A percentile compares a stretch with the other conserved stretches of the same genome.
Conservation (phyloP, 2,888 invertebrate species). For the Cotesia congregata region DNA sequence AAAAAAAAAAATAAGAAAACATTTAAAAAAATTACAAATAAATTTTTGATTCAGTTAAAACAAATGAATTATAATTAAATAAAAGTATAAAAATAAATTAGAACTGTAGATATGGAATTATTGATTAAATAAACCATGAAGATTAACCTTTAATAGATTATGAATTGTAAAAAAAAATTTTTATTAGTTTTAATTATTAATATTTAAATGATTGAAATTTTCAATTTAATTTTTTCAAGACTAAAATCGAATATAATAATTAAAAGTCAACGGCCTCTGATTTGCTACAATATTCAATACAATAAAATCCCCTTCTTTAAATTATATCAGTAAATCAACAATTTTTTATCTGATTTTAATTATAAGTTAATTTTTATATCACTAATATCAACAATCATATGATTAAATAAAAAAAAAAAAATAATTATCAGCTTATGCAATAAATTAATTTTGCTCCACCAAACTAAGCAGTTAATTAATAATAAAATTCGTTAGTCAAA, state of each 20-base stretch:
- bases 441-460: no score
- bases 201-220: no score
- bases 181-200: not conserved
- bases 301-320: not conserved
- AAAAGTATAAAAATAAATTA: no score
- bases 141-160: no score
- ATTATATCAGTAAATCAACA: not conserved
- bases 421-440: not conserved
- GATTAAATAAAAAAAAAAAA: not conserved
- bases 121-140: no score
- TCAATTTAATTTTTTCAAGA: not conserved
- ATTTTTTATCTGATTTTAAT: not conserved
- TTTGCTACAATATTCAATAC: not conserved
- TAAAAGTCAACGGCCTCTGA: not conserved
- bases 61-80: no score
- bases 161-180: no score
- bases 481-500: no score
- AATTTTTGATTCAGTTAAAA: no score
- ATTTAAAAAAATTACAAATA: no score
- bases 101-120: no score
- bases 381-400: not conserved
- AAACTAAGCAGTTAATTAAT: no score
- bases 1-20: slow-evolving; percentile 11
- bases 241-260: not conserved
- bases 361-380: not conserved